Evolutionary conservation across 1,140 invertebrate species (phyloP).

Genomic region (Drosophila rhopaloa): DNA sequence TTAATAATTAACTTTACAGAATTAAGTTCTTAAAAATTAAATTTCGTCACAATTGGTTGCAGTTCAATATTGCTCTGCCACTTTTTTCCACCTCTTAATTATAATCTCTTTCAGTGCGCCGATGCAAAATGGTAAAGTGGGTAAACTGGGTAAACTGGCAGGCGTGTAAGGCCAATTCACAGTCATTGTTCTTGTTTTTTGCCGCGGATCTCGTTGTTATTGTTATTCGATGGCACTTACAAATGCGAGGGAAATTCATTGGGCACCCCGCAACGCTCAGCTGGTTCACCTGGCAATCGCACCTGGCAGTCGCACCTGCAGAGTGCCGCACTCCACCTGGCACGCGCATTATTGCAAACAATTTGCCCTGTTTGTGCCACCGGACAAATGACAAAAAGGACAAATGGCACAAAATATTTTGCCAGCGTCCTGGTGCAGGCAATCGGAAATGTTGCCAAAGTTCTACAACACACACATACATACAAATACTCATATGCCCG

Average conservation of each 20-base stretch:
- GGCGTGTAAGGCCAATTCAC: conserved; percentile 34
- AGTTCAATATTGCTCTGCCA: conserved; percentile 7
- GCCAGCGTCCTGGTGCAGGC: conserved; percentile 34
- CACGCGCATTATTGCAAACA: conserved; percentile 80
- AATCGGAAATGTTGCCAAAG: conserved; percentile 83
- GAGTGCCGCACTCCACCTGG: conserved; percentile 52
- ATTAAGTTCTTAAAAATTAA: conserved; percentile 9
- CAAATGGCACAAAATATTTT: conserved; percentile 60
- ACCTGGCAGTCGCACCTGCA: conserved; percentile 35
- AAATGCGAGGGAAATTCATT: conserved; percentile 71
- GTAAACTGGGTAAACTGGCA: conserved; percentile 16
- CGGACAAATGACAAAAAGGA: conserved; percentile 69
- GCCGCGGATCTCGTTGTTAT: conserved; percentile 21
- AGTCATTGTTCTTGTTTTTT: conserved; percentile 28
- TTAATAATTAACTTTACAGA: conserved; percentile 1
- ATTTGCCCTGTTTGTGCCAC: conserved; percentile 74
- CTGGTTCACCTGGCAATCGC: conserved; percentile 29
- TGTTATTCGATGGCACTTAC: conserved; percentile 52
- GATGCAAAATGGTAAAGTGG: conserved; percentile 2
- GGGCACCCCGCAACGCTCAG: conserved; percentile 19
- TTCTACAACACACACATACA: conserved; percentile 51
- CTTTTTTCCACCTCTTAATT: conserved; percentile 43
- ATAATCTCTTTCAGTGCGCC: conserved; percentile 11
- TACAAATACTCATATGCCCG: conserved; percentile 25
- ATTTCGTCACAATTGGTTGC: conserved; percentile 15